Percentiles rank a stretch among this genome's conserved stretches.
These are phyloP conservation scores for Augochlora pura DNA, from an alignment of 1,140 invertebrate species.

Conservation along the genomic window DNA sequence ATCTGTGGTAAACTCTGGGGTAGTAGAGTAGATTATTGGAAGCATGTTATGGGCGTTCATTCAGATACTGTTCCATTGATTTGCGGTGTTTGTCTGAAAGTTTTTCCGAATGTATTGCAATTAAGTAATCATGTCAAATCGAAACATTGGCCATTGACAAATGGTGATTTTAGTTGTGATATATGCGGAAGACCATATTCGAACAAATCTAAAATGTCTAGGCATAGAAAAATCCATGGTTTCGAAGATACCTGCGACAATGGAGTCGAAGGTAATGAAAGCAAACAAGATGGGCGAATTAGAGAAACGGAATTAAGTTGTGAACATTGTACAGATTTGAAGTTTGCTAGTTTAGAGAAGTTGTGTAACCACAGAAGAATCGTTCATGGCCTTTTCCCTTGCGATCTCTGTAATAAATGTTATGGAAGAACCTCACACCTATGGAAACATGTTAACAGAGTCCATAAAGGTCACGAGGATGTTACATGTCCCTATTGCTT, in stretches of 20 bases:
- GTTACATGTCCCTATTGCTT: slow-evolving; percentile 83
- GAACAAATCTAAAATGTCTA: slow-evolving; percentile 81
- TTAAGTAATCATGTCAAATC: slow-evolving; percentile 78
- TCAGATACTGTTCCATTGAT: slow-evolving; percentile 80
- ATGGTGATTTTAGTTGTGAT: slow-evolving; percentile 81
- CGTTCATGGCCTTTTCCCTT: slow-evolving; percentile 82
- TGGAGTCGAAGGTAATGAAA: slow-evolving; percentile 28
- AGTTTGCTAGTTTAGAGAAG: slow-evolving; percentile 79
- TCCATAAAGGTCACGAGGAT: slow-evolving; percentile 83
- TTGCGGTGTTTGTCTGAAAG: slow-evolving; percentile 82
- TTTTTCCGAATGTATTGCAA: slow-evolving; percentile 78
- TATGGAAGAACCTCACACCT: slow-evolving; percentile 83
- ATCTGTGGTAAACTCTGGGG: slow-evolving; percentile 82
- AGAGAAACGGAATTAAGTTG: slow-evolving; percentile 73
- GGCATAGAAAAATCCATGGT: slow-evolving; percentile 81
- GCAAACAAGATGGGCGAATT: slow-evolving; percentile 30
- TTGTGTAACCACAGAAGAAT: slow-evolving; percentile 81
- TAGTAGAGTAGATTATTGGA: slow-evolving; percentile 82
- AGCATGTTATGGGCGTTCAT: slow-evolving; percentile 82
- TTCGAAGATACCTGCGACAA: slow-evolving; percentile 54
- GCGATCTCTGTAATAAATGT: slow-evolving; percentile 84
- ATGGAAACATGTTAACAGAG: slow-evolving; percentile 84
- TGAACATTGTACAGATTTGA: slow-evolving; percentile 76
- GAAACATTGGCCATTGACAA: slow-evolving; percentile 79
- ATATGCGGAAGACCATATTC: slow-evolving; percentile 81